Evolutionary conservation across 2,113 vertebrate species (phyloP).

Genomic region (Athene noctua): DNA sequence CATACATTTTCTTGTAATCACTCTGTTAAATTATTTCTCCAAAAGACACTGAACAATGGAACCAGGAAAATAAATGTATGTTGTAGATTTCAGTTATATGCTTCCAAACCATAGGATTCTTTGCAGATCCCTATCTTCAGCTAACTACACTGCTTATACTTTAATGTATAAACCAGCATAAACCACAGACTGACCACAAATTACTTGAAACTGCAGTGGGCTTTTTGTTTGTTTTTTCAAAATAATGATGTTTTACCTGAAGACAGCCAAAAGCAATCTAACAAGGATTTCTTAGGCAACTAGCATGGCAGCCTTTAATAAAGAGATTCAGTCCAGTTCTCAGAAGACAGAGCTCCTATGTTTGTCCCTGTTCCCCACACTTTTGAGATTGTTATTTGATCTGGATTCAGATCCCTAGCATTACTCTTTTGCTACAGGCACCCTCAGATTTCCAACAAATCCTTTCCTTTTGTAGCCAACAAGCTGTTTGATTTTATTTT

Average conservation of each 20-base stretch:
- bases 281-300: conserved; percentile 57
- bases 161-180: conserved; percentile 54
- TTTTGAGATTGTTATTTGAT: conserved; percentile 10
- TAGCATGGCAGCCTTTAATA: conserved; percentile 41
- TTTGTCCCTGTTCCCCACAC: not conserved
- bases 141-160: conserved; percentile 37
- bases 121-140: not conserved
- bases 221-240: not conserved
- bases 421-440: not conserved
- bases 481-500: not conserved
- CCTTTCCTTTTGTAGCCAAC: not conserved
- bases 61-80: not conserved
- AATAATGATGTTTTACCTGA: conserved; percentile 44
- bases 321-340: conserved; percentile 38
- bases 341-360: conserved; percentile 1
- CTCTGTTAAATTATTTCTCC: not conserved
- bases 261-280: conserved; percentile 50
- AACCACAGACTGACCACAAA: conserved; percentile 56
- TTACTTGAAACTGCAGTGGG: conserved; percentile 33
- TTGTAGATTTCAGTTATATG: not conserved
- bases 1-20: not conserved
- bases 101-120: not conserved
- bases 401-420: conserved; percentile 17
- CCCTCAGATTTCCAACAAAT: conserved; percentile 3
- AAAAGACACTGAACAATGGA: not conserved